Percentiles rank a stretch among this genome's conserved stretches.
Evolutionary conservation across 2,797 vertebrate genomes (phyloP).

Genomic region (Clarias platycephalus): DNA sequence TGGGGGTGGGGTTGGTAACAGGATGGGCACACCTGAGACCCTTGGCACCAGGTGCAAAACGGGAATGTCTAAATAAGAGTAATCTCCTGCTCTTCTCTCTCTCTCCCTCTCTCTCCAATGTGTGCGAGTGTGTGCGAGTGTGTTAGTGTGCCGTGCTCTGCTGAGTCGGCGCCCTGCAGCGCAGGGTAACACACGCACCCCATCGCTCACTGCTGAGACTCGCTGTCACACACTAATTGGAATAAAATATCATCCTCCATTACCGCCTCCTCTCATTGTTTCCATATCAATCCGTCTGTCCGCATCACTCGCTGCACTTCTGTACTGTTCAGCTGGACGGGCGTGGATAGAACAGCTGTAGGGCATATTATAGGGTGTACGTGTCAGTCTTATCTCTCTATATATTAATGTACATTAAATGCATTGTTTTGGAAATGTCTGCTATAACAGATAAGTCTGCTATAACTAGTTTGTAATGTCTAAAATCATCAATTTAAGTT

Average conservation of each 20-base stretch:
- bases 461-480: background rate
- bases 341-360: background rate
- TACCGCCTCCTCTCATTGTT: conserved; percentile 64
- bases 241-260: conserved; percentile 81
- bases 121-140: conserved; percentile 66
- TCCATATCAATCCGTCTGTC: conserved; percentile 58
- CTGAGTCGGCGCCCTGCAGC: conserved; percentile 75
- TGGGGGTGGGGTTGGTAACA: conserved; percentile 39
- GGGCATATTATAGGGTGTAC: background rate
- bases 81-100: conserved; percentile 64
- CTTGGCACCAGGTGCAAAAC: conserved; percentile 73
- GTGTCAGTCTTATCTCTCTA: background rate
- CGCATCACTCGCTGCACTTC: conserved; percentile 5
- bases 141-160: conserved; percentile 73
- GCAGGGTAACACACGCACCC: conserved; percentile 66
- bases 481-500: background rate
- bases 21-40: conserved; percentile 75
- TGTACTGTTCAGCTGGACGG: background rate
- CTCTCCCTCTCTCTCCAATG: conserved; percentile 31
- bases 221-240: conserved; percentile 79
- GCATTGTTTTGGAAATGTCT: background rate
- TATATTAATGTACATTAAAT: background rate
- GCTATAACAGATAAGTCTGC: background rate
- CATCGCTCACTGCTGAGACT: conserved; percentile 72
- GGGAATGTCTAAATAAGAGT: conserved; percentile 74